Base-by-base conservation (phyloP, 2,113 vertebrate genomes). In the Triplophysa tibetana region DNA sequence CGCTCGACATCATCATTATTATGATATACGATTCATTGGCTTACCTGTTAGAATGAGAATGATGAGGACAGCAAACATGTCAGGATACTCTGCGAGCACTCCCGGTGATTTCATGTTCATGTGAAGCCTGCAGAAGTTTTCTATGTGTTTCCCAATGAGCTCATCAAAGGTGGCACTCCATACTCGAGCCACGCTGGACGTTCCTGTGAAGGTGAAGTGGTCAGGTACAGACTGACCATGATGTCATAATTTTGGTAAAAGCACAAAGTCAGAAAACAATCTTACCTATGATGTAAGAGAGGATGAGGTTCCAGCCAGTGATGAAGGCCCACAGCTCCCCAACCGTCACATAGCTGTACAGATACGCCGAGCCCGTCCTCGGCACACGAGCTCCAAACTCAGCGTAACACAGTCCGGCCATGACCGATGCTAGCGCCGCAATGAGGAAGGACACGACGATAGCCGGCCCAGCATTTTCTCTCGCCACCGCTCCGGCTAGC, bases 281-380 rank as follows among this genome's bases (percentile, higher is more conserved):
- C 95, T 91, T 85, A 98, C 98, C 98, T 0, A 99, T 99, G 78
- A 98, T 85, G n/a, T 99, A 99, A 33, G 97, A 95, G 4, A 99
- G 95, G 88, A 99, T 99, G 85, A 99, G 89, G 89, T 98, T 99
- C 98, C 98, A 99, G 21, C 98, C 98, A 0, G 98, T 99, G 89
- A 99, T 93, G 78, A 98, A 99, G 76, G 97, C 98, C 95, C 94
- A 96, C 29, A 99, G 92, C 83, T 99, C 98, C 0, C 98, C 98
- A 0, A 98, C 97, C 0, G 97, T 98, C 73, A 99, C 97, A 0
- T 99, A 99, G 90, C 96, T 98, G 85, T 99, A 99, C 38, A 99
- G 94, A 87, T 99, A 99, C 7, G 97, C 98, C 0, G 98, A 99
- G 56, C 98, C 98, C 0, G 98, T 97, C 89, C 92, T 96, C 52